Base-by-base conservation (phyloP, 1,140 invertebrate species). In the Cydia splendana region DNA sequence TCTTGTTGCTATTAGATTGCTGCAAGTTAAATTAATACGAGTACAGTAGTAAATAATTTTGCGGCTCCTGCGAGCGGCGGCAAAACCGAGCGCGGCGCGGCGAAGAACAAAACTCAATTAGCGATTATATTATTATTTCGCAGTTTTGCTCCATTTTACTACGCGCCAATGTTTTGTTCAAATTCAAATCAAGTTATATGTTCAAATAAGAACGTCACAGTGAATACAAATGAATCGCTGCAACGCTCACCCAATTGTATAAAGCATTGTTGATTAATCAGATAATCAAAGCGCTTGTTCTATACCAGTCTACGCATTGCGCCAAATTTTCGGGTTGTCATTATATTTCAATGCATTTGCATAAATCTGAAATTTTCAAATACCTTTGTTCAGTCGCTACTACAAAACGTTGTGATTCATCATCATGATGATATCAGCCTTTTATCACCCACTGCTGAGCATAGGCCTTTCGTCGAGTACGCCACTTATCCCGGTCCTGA, bases 61-160 rank as follows among this genome's bases (percentile, higher is more conserved):
- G 78, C 75, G 73, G 76, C 18, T 73, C 62, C 57, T 28, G 51
- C 73, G 62, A 24, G 57, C 65, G 65, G 65, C 65, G 18, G 65
- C 53, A 18, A 18, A 57, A 78, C 76, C 77, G 79, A 79, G 78
- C 77, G 77, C 79, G 82, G 77, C 80, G 80, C 76, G 4, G 34
- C 34, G 34, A 6, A 7, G 81, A 81, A 83, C 80, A 79, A 84
- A 86, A 89, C 81, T 85, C 86, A 86, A 86, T 87, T 87, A 87
- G 81, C 81, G 80, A 88, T 84, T 85, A 85, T 85, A 81, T 78
- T 80, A 81, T 78, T 80, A 81, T 83, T 85, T 81, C 77, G 78
- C 75, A 83, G 80, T 87, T 85, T 87, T 83, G 79, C 78, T 82
- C 78, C 78, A 80, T 82, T 85, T 85, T 83, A 84, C 82, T 81